Evolutionary conservation across 2,797 vertebrate genomes (phyloP), one percentile per base, ranked within the genome.

Genomic region (Podarcis lilfordi): DNA sequence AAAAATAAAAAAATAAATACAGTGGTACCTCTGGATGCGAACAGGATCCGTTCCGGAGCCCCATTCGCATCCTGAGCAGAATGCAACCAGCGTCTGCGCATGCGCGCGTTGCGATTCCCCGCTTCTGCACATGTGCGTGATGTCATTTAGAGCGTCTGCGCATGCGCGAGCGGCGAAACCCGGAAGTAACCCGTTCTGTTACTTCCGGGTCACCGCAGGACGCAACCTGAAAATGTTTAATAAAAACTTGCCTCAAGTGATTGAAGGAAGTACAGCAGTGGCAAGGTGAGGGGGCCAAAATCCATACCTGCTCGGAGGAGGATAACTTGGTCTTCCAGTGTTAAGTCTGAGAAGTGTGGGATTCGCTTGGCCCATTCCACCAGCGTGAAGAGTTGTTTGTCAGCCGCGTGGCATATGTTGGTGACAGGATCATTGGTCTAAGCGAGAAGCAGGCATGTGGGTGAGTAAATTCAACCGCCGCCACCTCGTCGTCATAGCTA

Each of bases 291-390:
- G 37, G 15, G 25, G 9, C 27, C n/a, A 3, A 0, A 3, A 8
- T 17, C 66, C 77, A 75, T 97, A 99, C 98, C 98, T 98, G 98
- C 99, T 84, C 99, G 97, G 35, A 99, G 97, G 50, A 99, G 96
- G 92, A 99, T 99, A 94, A 99, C 99, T 95, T 99, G 99, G 95
- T 99, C 98, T 64, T 99, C 99, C 80, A 99, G 94, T 0, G 98
- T 97, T 84, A 99, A 97, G 82, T 98, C 98, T 0, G 98, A 99
- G 97, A 99, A 99, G 94, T 99, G 98, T 0, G 98, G 99, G 89
- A 99, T 98, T 95, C 98, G 97, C 95, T 99, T 99, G 94, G 99
- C 98, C 99, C 99, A 99, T 93, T 99, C 99, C 0, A 99, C 99
- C 0, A 99, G 97, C 0, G 99, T 99, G 92, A 99, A 99, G 68